Percentiles rank a stretch among this genome's conserved stretches.
Evolutionary conservation across 2,113 vertebrate genomes (phyloP).

Genomic region (Holacanthus passer): DNA sequence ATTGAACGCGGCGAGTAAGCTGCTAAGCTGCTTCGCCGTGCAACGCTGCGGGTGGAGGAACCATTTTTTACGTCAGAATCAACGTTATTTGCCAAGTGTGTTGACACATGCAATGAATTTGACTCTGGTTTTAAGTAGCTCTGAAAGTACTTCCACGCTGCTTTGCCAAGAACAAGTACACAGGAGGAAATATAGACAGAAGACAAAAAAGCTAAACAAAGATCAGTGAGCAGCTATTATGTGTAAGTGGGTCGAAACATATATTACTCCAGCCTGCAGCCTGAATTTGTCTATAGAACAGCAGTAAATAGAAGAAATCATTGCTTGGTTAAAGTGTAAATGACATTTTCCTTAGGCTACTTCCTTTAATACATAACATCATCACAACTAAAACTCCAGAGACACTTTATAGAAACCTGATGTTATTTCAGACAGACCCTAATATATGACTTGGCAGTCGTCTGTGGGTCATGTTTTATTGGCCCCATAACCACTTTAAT

Average conservation of each 20-base stretch:
- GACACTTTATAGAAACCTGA: neutral
- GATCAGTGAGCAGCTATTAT: neutral
- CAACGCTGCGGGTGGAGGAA: neutral
- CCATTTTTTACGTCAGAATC: constrained; percentile 4
- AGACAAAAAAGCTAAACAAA: neutral
- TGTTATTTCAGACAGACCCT: neutral
- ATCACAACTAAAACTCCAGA: neutral
- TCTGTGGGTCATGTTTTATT: neutral
- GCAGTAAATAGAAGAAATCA: neutral
- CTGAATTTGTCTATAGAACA: neutral
- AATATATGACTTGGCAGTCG: neutral
- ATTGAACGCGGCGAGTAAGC: neutral
- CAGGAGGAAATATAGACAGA: neutral
- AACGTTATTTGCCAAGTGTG: neutral
- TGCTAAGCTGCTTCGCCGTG: neutral
- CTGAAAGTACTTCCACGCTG: neutral
- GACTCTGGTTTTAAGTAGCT: constrained; percentile 13
- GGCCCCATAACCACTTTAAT: neutral
- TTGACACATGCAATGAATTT: constrained; percentile 1
- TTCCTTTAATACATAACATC: neutral
- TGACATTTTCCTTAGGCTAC: neutral
- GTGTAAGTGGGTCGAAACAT: neutral
- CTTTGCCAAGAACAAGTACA: neutral
- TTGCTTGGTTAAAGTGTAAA: neutral
- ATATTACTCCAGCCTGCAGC: neutral